These are phyloP conservation scores for Zonitis immaculata DNA, from an alignment of 2,888 invertebrate species.

Conservation along the genomic window DNA sequence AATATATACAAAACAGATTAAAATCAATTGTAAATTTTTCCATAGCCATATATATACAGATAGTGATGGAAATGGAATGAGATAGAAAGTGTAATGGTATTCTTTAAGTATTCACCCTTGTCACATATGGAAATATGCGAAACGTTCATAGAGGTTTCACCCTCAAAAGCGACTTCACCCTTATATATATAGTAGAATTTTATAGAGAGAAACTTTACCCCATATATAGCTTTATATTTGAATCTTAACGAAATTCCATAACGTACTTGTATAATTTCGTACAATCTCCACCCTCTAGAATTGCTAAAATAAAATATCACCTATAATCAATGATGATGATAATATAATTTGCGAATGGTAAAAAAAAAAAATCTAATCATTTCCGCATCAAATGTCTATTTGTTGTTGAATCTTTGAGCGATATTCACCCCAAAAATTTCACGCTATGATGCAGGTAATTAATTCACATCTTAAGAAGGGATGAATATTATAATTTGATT, in stretches of 20 bases:
- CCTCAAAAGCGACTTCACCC: conserved; percentile 28
- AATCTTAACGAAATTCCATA: conserved; percentile 36
- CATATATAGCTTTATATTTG: conserved; percentile 34
- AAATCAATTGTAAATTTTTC: too few species aligned
- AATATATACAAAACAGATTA: too few species aligned
- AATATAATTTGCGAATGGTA: conserved; percentile 20
- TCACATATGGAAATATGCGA: conserved; percentile 34
- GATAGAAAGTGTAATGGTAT: conserved; percentile 28
- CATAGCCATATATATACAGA: background rate
- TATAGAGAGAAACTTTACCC: conserved; percentile 7
- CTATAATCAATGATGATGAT: conserved; percentile 29
- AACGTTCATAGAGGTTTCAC: conserved; percentile 20
- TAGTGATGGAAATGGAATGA: background rate
- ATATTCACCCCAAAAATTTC: conserved; percentile 14
- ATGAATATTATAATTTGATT: background rate
- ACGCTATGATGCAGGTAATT: background rate
- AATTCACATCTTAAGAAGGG: background rate
- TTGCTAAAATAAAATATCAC: conserved; percentile 28
- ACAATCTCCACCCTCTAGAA: conserved; percentile 21
- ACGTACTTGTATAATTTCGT: conserved; percentile 21
- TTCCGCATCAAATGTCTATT: conserved; percentile 20
- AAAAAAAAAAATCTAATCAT: conserved; percentile 32
- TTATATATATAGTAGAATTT: conserved; percentile 17
- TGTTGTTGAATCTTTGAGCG: conserved; percentile 5
- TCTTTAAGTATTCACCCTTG: conserved; percentile 35